These are phyloP conservation scores for Lathamus discolor DNA, from an alignment of 2,113 vertebrate species.

Conservation along the genomic window DNA sequence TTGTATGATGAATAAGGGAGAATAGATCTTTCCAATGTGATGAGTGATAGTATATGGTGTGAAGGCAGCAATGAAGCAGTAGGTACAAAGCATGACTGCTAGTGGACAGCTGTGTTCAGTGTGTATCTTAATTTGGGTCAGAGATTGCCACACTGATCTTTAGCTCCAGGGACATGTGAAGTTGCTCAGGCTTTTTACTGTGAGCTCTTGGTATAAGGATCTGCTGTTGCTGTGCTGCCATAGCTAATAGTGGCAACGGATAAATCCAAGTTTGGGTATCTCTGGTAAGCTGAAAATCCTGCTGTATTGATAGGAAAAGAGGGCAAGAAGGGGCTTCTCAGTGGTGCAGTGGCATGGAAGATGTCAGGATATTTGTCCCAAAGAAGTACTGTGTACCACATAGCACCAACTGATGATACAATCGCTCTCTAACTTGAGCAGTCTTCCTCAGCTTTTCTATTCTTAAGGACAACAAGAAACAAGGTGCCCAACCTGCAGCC, in stretches of 20 bases:
- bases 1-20: not conserved
- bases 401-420: fast-evolving
- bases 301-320: not conserved
- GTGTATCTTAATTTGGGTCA: not conserved
- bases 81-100: not conserved
- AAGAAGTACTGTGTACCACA: not conserved
- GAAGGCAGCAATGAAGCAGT: not conserved
- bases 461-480: not conserved
- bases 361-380: not conserved
- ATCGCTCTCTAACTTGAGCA: not conserved
- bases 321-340: not conserved
- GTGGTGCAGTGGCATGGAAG: not conserved
- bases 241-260: not conserved
- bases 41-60: not conserved
- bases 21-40: not conserved
- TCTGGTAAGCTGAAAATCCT: not conserved
- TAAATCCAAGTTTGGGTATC: not conserved
- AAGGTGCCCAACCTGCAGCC: not conserved
- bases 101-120: not conserved
- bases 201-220: not conserved
- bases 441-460: not conserved
- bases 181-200: not conserved
- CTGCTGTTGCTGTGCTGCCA: not conserved
- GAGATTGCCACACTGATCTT: not conserved
- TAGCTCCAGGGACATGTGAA: not conserved